Evolutionary conservation across 53 echinoderm and acorn worm genomes (phyloP), one percentile per base, ranked within the genome.

Genomic region (Henricia sp.): DNA sequence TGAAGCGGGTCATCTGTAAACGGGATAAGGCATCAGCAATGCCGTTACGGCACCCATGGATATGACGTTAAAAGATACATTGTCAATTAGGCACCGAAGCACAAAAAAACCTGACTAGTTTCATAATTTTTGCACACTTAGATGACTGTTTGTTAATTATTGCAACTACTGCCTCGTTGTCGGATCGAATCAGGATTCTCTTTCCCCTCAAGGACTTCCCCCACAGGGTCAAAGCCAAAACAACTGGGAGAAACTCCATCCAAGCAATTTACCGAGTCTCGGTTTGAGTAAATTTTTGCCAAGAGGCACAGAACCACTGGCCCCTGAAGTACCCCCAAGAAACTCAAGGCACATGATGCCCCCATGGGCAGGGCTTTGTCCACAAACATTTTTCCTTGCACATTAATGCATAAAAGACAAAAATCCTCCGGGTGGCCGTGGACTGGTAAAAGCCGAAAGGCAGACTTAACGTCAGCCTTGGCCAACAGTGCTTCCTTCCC

Each of bases 81-180:
- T 89, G 35, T 41, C 38, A 30, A 63, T 67, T 19, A 89, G 26
- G 50, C 89, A 89, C 9, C 55, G 74, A 21, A 89, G 19, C 12
- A 89, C 75, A n/a, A 38, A 89, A 66, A 52, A 63, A 83, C 16
- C 88, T 35, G 16, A 88, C 20, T 50, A 88, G 40, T 52, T 72
- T 65, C 83, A 88, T 88, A 19, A 85, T 46, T 43, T 62, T 1
- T 6, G 46, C 36, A 29, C 74, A 72, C 16, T 58, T 74, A 36
- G 84, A 89, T 30, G 84, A 69, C 24, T 89, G 84, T 56, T 74
- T 89, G 38, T 75, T 89, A 5, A 89, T 67, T 25, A 65, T 72
- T n/a, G 65, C 13, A 19, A 82, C 62, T 6, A 72, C 72, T 11
- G 63, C 27, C 38, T 36, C 27, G 30, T 88, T 88, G 68, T 89